Base-by-base conservation (phyloP, 2,888 invertebrate genomes). In the Salpingus planirostris region DNA sequence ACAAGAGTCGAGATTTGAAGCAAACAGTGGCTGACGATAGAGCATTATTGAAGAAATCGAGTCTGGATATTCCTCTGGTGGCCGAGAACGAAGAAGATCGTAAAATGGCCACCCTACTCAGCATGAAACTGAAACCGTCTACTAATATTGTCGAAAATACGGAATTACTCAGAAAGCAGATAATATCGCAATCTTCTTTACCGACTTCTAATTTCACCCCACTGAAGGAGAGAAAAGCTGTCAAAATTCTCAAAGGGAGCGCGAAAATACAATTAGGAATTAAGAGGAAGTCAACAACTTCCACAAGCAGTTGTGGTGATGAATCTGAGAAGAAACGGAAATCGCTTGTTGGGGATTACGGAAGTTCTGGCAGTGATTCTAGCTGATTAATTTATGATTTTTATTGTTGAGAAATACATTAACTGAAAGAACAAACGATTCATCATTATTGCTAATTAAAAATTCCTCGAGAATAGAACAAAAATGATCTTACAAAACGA, bases 71-170 rank as follows among this genome's bases (percentile, higher is more conserved):
- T 23, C 67, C 73, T 5, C 68, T 95, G 3, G 65, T 92, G 0
- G 78, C 82, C 1, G 93, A 95, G 63, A 71, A 70, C 11, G 78
- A 80, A 30, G 85, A 89, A 37, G 93, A 95, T 56, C 71, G 74
- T 30, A 77, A 77, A 56, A 68, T 89, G 63, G 93, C 93, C 0
- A 72, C 79, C 0, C 67, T 92, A 3, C 71, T 89, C 42, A 73
- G 78, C 33, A 66, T 84, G 24, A 74, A 77, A 53, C 63, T 84
- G 2, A 74, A 76, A 53, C 78, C 81, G 1, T 63, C 40, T 4
- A 70, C 66, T 55, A 73, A 76, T 62, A 72, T 78, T 21, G 66
- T 70, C 29, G 77, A 80, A 52, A 70, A 67, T 38, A 55, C 54
- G 2, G 57, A 59, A 29, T 29, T 45, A 13, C 40, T 55, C 3